These are phyloP conservation scores for Aphrophora alni DNA, from an alignment of 2,888 invertebrate genomes.

Conservation along the genomic window DNA sequence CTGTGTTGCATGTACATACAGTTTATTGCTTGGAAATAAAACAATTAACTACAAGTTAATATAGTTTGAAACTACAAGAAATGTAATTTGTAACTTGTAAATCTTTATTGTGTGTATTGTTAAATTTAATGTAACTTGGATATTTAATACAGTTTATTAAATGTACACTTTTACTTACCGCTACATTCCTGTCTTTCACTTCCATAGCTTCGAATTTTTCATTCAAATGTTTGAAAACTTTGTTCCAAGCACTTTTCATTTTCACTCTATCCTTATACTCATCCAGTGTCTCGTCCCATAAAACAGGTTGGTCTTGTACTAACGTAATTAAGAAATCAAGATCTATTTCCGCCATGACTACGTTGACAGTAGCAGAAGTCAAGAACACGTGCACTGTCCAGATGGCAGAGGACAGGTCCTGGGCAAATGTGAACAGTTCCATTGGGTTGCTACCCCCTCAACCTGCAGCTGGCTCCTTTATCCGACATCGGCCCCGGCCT, in stretches of 20 bases:
- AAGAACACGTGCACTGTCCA: conserved; percentile 12
- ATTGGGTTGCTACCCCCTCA: conserved; percentile 17
- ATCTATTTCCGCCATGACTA: conserved; percentile 27
- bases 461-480: conserved; percentile 12
- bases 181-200: conserved; percentile 9
- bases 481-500: conserved; percentile 28
- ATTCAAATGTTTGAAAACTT: conserved; percentile 27
- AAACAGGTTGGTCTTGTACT: conserved; percentile 23
- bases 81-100: too few relatives aligned
- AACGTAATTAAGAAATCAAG: too few relatives aligned
- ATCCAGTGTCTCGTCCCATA: conserved; percentile 25
- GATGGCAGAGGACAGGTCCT: conserved; percentile 18
- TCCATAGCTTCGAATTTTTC: conserved; percentile 23
- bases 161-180: conserved; percentile 13
- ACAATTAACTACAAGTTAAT: too few relatives aligned
- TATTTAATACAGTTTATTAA: too few relatives aligned
- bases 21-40: too few relatives aligned
- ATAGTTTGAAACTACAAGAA: too few relatives aligned
- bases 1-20: too few relatives aligned
- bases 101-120: too few relatives aligned
- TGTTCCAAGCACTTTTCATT: conserved; percentile 25
- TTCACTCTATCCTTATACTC: conserved; percentile 24
- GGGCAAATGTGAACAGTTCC: conserved; percentile 19
- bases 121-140: not conserved
- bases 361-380: too few relatives aligned